phyloP scores from a whole-genome alignment of 2,113 vertebrate species.

The Platichthys stellatus region DNA sequence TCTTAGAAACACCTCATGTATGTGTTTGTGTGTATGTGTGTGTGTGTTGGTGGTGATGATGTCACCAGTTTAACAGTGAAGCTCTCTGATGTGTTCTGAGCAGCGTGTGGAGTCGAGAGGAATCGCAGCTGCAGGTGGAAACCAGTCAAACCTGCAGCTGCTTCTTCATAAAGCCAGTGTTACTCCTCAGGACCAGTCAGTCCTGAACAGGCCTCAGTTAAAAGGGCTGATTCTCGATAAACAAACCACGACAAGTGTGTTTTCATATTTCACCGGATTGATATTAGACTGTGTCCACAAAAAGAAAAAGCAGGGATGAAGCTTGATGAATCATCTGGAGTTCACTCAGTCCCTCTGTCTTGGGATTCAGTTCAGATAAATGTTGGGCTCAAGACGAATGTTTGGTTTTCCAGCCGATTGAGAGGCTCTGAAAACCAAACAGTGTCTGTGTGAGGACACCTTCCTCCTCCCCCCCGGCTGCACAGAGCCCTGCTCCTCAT shows the following conservation, averaged over 20 bases:
- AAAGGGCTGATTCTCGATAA: neutral
- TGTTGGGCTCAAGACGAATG: neutral
- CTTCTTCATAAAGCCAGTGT: neutral
- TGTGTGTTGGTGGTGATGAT: too few species aligned
- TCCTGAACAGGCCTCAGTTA: neutral
- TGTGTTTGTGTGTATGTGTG: neutral
- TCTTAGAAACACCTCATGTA: neutral
- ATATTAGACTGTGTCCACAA: neutral
- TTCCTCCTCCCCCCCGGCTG: neutral
- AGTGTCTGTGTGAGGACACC: conserved; percentile 5
- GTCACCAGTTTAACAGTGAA: too few species aligned
- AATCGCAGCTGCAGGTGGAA: neutral
- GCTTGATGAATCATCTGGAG: neutral
- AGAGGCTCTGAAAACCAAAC: conserved; percentile 8
- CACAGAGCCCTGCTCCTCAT: neutral
- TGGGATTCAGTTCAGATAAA: neutral
- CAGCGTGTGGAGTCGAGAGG: too few species aligned
- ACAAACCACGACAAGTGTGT: neutral
- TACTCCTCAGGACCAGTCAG: neutral
- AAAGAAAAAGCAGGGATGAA: neutral
- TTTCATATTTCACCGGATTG: neutral
- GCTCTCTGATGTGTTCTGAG: neutral
- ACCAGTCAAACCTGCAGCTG: neutral
- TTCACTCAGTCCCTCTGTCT: neutral
- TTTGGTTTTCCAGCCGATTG: neutral